A percentile compares a stretch with the other conserved stretches of the same genome.
phyloP scores from a whole-genome alignment of 2,888 invertebrate species.

The Watsonalla binaria region DNA sequence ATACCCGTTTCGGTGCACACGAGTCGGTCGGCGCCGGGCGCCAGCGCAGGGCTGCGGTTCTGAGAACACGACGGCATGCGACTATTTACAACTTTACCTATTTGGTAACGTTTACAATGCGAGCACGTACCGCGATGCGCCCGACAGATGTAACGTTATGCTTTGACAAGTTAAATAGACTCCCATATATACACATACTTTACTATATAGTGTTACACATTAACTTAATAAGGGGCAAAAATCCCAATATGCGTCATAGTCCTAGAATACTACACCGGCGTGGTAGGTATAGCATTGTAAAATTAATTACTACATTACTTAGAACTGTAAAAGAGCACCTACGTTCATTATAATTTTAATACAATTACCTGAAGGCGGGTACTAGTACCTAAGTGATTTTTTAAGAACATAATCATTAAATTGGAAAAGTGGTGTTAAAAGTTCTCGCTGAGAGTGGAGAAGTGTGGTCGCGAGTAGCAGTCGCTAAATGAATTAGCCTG shows the following conservation, averaged over 20 bases:
- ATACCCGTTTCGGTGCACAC: slow-evolving; percentile 31
- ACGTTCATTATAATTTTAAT: too few relatives aligned
- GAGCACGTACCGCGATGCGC: slow-evolving; percentile 51
- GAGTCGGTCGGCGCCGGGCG: slow-evolving; percentile 43
- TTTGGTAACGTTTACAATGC: slow-evolving; percentile 70
- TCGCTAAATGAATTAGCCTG: slow-evolving; percentile 73
- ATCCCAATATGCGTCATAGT: not conserved
- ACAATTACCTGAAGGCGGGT: too few relatives aligned
- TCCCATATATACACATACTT: not conserved
- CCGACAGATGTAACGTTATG: slow-evolving; percentile 46
- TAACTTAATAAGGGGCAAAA: not conserved
- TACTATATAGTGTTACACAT: too few relatives aligned
- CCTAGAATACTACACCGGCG: not conserved
- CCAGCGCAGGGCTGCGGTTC: slow-evolving; percentile 48
- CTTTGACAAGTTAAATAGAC: slow-evolving; percentile 33
- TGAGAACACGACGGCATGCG: slow-evolving; percentile 68
- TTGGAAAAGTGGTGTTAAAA: slow-evolving; percentile 17
- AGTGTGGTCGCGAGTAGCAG: slow-evolving; percentile 38
- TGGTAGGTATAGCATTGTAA: too few relatives aligned
- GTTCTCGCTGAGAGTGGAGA: slow-evolving; percentile 26
- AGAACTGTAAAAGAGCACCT: too few relatives aligned
- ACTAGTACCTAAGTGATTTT: too few relatives aligned
- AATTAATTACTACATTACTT: too few relatives aligned
- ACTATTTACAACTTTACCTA: slow-evolving; percentile 76
- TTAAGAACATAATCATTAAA: not conserved